These are phyloP conservation scores for Felis chaus DNA, from an alignment of 2,113 vertebrate genomes.

Conservation along the genomic window DNA sequence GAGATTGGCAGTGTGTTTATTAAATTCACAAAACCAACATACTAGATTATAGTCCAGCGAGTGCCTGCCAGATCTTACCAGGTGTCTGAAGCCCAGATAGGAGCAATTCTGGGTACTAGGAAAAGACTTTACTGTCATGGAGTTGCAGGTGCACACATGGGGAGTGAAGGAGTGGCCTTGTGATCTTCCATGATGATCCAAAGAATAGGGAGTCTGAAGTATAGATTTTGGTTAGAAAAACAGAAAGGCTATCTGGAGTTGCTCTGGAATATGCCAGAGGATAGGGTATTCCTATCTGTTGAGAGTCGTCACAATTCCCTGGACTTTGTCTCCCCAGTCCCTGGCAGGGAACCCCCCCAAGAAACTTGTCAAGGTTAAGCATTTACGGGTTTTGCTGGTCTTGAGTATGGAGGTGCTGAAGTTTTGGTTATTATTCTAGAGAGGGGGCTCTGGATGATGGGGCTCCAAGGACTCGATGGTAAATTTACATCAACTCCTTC, in stretches of 20 bases:
- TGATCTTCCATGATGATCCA: background rate
- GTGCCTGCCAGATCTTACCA: background rate
- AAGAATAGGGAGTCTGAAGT: background rate
- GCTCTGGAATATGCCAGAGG: background rate
- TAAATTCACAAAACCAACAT: slow-evolving; percentile 27
- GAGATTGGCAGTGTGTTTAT: background rate
- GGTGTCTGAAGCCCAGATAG: background rate
- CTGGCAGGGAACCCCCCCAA: background rate
- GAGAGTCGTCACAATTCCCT: background rate
- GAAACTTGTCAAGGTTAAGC: background rate
- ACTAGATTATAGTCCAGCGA: background rate
- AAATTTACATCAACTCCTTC: background rate
- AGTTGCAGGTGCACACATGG: background rate
- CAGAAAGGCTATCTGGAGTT: background rate
- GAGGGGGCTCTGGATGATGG: no score
- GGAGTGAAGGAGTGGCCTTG: background rate
- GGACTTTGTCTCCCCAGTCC: background rate
- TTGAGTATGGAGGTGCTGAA: background rate
- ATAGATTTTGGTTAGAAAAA: slow-evolving; percentile 3
- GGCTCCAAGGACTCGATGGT: background rate
- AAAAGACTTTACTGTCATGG: background rate
- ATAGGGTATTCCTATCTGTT: background rate
- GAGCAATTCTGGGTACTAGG: background rate
- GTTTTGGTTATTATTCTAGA: background rate
- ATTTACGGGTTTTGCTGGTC: background rate